Evolutionary conservation across 2,113 vertebrate genomes (phyloP), one percentile per base, ranked within the genome.

Genomic region (Trinectes maculatus): DNA sequence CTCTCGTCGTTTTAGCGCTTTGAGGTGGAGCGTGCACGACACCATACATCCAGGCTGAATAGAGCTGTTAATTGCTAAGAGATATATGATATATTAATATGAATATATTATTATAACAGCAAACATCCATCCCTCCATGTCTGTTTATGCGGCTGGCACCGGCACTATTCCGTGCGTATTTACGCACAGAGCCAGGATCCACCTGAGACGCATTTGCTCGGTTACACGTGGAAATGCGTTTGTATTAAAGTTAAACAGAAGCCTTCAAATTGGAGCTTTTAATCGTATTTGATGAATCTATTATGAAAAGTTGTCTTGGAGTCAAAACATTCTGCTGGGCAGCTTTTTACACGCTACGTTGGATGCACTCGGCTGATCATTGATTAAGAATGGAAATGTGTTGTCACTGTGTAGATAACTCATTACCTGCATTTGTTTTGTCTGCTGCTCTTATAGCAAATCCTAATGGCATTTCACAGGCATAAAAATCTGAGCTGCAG

Each of bases 131-230:
- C 11, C 21, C 1, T 22, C 4, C 19, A 2, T 40, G 5, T 52
- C 16, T 46, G 5, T 39, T 48, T 12, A 13, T 28, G 25, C 11
- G 19, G 11, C 11, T 19, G 15, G 15, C 3, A n/a, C 2, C 1
- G 13, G 8, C 37, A 19, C 25, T 46, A 9, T 6, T n/a, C 53
- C 5, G 28, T 25, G 71, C 59, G 60, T 61, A 46, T 54, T 65
- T 75, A 71, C 48, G 65, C 71, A 75, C 1, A 18, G 26, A 48
- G 33, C 22, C 1, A 37, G 11, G 36, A 10, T 61, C 22, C 48
- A 18, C 1, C 12, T 42, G 15, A 16, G 31, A 51, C 7, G 6
- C 19, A 7, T 12, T 18, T 15, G 36, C 18, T 25, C n/a, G 36
- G 42, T 18, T 10, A 24, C 40, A 12, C 3, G 5, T 60, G 12